A percentile compares a stretch with the other conserved stretches of the same genome.
phyloP scores from a whole-genome alignment of 2,888 invertebrate genomes.

The Sarcophaga subvicina region DNA sequence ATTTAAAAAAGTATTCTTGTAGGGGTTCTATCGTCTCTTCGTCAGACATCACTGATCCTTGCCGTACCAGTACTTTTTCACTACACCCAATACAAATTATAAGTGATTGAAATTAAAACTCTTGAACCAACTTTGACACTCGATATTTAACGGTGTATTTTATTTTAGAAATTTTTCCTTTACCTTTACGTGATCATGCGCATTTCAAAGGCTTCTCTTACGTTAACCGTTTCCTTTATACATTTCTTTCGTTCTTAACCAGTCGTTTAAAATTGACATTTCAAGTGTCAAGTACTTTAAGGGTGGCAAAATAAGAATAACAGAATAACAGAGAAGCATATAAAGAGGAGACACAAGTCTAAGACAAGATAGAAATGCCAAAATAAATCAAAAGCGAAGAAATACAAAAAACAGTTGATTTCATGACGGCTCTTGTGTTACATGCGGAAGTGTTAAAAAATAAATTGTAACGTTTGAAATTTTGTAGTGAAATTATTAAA shows the following conservation, averaged over 20 bases:
- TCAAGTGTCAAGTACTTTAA: slow-evolving; percentile 56
- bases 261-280: slow-evolving; percentile 57
- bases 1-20: no score
- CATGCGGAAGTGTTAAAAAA: slow-evolving; percentile 50
- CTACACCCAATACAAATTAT: no score
- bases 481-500: not conserved
- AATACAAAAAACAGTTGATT: slow-evolving; percentile 55
- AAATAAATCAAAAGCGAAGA: slow-evolving; percentile 27
- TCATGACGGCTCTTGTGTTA: slow-evolving; percentile 52
- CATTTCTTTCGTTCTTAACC: slow-evolving; percentile 3
- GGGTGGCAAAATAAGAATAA: slow-evolving; percentile 56
- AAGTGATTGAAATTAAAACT: no score
- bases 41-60: no score
- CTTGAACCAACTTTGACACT: no score
- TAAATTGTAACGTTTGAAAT: not conserved
- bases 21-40: no score
- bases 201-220: not conserved
- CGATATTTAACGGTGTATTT: not conserved
- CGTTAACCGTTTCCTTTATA: not conserved
- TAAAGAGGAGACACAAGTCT: not conserved
- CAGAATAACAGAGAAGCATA: not conserved
- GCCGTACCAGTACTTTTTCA: no score
- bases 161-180: slow-evolving; percentile 6
- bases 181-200: slow-evolving; percentile 42
- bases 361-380: slow-evolving; percentile 1